Conservation (phyloP, 2,113 vertebrate species). For the Myotis lucifugus region DNA sequence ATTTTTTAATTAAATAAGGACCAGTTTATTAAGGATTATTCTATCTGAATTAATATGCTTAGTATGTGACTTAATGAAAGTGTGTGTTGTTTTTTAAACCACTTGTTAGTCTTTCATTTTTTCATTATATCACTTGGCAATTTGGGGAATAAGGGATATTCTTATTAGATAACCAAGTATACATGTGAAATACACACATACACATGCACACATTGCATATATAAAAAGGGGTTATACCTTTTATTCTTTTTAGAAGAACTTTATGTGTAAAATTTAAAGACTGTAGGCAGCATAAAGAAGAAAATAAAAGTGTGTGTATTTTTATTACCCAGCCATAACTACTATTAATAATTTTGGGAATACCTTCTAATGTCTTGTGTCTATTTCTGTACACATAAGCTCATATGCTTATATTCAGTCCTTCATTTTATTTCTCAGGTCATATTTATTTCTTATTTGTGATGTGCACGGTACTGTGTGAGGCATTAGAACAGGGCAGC, state of each 20-base stretch:
- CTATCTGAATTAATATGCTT: not conserved
- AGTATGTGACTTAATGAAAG: not conserved
- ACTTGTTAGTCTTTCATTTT: not conserved
- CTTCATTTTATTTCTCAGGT: not conserved
- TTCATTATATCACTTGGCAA: not conserved
- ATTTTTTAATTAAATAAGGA: constrained; percentile 67
- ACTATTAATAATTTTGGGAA: not conserved
- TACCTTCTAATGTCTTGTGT: not conserved
- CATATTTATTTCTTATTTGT: not conserved
- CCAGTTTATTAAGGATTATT: not conserved
- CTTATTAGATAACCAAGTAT: not conserved
- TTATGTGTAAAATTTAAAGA: constrained; percentile 18
- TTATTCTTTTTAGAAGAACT: constrained; percentile 41
- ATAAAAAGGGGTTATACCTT: not conserved
- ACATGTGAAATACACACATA: not conserved
- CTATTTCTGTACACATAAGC: not conserved
- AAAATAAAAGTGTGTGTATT: not conserved
- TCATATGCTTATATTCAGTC: not conserved
- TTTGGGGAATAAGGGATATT: not conserved
- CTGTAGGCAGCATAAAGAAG: not conserved
- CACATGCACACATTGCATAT: not conserved
- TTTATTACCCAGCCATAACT: not conserved
- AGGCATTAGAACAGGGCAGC: not conserved
- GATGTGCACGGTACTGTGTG: too few relatives aligned
- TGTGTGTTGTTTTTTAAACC: not conserved